These are phyloP conservation scores for Alethe castanea DNA, from an alignment of 2,113 vertebrate species.

Conservation along the genomic window DNA sequence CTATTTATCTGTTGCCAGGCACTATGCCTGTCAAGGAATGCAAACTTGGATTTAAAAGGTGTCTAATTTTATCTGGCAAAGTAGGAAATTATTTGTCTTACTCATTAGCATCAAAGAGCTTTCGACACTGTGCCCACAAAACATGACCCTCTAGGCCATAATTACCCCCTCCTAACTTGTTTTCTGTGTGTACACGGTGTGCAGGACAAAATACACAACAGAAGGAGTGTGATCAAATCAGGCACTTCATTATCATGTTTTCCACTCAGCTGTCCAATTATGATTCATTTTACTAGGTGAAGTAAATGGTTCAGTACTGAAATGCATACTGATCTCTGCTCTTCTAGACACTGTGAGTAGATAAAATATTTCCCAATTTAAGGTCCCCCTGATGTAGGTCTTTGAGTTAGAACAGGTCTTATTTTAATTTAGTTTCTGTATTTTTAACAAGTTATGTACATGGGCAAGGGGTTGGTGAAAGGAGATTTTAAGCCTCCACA, in stretches of 20 bases:
- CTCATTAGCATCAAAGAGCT: background rate
- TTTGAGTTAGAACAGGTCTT: background rate
- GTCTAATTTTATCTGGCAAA: background rate
- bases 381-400: background rate
- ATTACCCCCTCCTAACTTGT: background rate
- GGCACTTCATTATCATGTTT: background rate
- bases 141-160: background rate
- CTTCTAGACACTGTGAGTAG: background rate
- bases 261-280: background rate
- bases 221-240: background rate
- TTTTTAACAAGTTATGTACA: background rate
- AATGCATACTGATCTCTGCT: background rate
- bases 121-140: background rate
- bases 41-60: background rate
- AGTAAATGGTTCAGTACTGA: background rate
- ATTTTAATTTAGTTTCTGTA: background rate
- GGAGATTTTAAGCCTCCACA: background rate
- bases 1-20: background rate
- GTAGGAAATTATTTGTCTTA: background rate
- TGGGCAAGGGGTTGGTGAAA: background rate
- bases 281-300: background rate
- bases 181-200: background rate
- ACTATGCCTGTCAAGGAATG: background rate
- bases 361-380: background rate
- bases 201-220: background rate